Evolutionary conservation across 2,797 vertebrate species (phyloP), one percentile per base, ranked within the genome.

Genomic region (Zalophus californianus): DNA sequence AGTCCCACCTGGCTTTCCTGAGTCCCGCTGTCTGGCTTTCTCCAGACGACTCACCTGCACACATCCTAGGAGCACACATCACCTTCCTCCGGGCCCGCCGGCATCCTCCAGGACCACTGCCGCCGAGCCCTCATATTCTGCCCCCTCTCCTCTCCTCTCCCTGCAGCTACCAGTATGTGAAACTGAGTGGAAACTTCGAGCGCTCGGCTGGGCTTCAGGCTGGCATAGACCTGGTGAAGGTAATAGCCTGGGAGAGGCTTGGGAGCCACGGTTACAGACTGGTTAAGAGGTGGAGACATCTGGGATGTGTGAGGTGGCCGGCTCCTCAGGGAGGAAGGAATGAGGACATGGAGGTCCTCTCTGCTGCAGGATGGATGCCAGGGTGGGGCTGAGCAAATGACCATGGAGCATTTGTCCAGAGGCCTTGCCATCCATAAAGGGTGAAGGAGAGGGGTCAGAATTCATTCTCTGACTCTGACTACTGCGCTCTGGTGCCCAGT

Each of bases 201-300:
- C 99, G 99, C 56, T 99, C 99, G 2, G 99, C 99, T 13, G 99
- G 99, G 70, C 99, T 99, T 50, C 99, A 99, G 98, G 99, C 99
- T 0, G 99, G 99, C 64, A 97, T 99, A 88, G 91, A 99, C 97
- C 98, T 99, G 0, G 98, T 99, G 83, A 98, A 97, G 95, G 99
- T 99, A 97, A 98, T 0, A 15, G 1, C 7, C 10, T 3, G 20
- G 48, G 32, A 52, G n/a, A 38, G 52, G 35, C 3, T 9, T 41
- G 50, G 86, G 62, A 12, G 44, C 8, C 2, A 44, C 5, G 2
- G 78, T n/a, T 52, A 8, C 54, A 35, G 41, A 56, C 29, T 66
- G 29, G 75, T 14, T 21, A 54, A 48, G 86, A 83, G 56, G 13
- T 21, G 27, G 90, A 50, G 54, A 41, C 41, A 32, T 23, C 56